Evolutionary conservation across 2,888 invertebrate species (phyloP), one percentile per base, ranked within the genome.

Genomic region (Frankliniella intonsa): DNA sequence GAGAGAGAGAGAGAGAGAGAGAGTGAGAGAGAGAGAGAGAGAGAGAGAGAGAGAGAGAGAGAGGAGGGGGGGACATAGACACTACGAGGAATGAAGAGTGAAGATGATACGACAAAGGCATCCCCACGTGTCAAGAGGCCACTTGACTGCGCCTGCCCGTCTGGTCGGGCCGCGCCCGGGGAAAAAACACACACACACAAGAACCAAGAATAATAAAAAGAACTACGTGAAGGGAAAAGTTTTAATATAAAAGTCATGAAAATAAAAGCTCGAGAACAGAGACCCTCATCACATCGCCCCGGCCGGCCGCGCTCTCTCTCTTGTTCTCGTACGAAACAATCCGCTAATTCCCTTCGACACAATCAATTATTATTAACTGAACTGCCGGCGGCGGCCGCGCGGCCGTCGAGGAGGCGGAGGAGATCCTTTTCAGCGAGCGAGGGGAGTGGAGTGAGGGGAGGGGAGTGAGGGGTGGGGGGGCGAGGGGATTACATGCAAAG

Each of bases 1-100:
- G 55, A 55, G 69, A 2, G 69, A 5, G 2, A 69, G 10, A 69
- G 22, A 22, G 69, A 1, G 69, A 22, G 22, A 69, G 22, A 69
- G 69, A n/a, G n/a, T n/a, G 65, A 19, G 19, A 19, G 65, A 65
- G 19, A 65, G 19, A 19, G 19, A 65, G 65, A 65, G 65, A 65
- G 65, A 17, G 65, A 65, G 65, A 65, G 65, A 65, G 65, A 65
- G 65, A 65, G 65, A 65, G 65, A 65, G 65, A 65, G 65, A 65
- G 65, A 65, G 65, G 19, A 65, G 14, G 19, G 19, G n/a, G n/a
- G 2, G n/a, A 65, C 17, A n/a, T 19, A 69, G 69, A 38, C 38
- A 38, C 38, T 2, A 5, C 38, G 38, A 38, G 38, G 38, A 38
- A 38, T 38, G 38, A 38, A 38, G 38, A 38, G 38, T 38, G 38